Percentiles rank a stretch among this genome's conserved stretches.
These are phyloP conservation scores for Mesorhabditis sp. DNA, from an alignment of 2,888 invertebrate species.

Conservation along the genomic window DNA sequence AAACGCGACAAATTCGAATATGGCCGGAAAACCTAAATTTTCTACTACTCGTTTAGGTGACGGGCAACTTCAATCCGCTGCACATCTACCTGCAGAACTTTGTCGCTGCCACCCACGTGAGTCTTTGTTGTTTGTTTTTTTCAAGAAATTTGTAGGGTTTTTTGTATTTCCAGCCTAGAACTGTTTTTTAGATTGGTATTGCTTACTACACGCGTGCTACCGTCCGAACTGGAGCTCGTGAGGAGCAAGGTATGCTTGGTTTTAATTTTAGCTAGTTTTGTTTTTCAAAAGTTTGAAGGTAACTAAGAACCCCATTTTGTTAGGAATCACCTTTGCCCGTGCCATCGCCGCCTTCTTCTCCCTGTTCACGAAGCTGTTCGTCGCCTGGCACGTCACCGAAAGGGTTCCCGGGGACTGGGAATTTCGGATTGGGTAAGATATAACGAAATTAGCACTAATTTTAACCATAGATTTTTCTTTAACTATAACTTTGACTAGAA, in stretches of 20 bases:
- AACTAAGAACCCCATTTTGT: background rate
- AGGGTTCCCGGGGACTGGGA: constrained; percentile 38
- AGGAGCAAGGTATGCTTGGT: constrained; percentile 8
- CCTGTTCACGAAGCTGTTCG: constrained; percentile 40
- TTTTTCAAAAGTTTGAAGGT: background rate
- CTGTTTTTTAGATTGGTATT: constrained; percentile 26
- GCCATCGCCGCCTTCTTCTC: constrained; percentile 40
- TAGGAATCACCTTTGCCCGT: constrained; percentile 39
- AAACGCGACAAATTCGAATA: too few relatives aligned
- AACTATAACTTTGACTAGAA: background rate
- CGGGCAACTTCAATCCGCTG: constrained; percentile 32
- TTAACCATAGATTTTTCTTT: background rate
- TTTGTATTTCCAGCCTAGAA: background rate
- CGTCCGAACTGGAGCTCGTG: constrained; percentile 21
- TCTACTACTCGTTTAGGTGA: constrained; percentile 22
- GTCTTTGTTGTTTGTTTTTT: background rate
- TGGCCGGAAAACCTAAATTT: too few relatives aligned
- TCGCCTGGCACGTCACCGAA: constrained; percentile 42
- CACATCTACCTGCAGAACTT: constrained; percentile 44
- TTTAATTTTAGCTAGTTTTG: background rate
- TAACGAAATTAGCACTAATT: too few relatives aligned
- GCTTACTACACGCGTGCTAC: constrained; percentile 28
- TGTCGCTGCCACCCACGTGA: constrained; percentile 40
- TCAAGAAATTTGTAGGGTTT: background rate
- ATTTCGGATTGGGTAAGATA: constrained; percentile 33